Percentiles rank a stretch among this genome's conserved stretches.
These are phyloP conservation scores for Girardinichthys multiradiatus DNA, from an alignment of 2,113 vertebrate genomes.

Conservation along the genomic window DNA sequence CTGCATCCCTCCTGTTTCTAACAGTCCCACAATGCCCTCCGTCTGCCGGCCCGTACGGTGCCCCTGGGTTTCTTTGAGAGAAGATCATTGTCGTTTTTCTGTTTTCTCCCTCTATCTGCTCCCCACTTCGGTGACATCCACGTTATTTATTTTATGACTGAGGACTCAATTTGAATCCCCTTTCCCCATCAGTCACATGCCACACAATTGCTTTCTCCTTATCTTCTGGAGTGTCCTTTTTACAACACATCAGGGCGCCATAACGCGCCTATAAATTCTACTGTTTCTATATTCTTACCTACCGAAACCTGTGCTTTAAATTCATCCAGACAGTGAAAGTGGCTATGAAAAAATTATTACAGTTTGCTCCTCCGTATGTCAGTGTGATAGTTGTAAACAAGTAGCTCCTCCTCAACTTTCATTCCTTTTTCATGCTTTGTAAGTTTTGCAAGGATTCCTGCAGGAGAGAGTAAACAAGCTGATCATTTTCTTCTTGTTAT, in stretches of 20 bases:
- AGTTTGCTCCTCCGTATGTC: constrained; percentile 56
- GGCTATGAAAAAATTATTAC: constrained; percentile 63
- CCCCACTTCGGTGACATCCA: constrained; percentile 70
- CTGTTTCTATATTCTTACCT: constrained; percentile 67
- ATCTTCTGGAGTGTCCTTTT: constrained; percentile 78
- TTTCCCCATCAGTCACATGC: constrained; percentile 77
- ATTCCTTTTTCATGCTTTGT: constrained; percentile 35
- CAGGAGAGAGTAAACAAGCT: constrained; percentile 57
- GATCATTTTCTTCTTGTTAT: constrained; percentile 60
- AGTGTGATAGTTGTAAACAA: constrained; percentile 63
- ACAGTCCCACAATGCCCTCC: constrained; percentile 69
- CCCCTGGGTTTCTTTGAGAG: constrained; percentile 68
- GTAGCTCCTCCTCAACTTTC: constrained; percentile 66
- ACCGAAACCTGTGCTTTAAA: constrained; percentile 66
- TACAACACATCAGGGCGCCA: constrained; percentile 77
- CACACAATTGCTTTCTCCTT: constrained; percentile 77
- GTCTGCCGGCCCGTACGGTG: constrained; percentile 49
- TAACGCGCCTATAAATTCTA: constrained; percentile 73
- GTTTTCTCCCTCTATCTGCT: constrained; percentile 54
- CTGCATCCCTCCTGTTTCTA: constrained; percentile 64
- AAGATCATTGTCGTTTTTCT: constrained; percentile 68
- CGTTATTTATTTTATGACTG: constrained; percentile 79
- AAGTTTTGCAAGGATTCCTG: constrained; percentile 57
- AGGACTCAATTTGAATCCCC: constrained; percentile 78
- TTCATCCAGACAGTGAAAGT: constrained; percentile 57